Conservation (phyloP, 2,888 invertebrate species). For the Drosophila hawaiiensis region DNA sequence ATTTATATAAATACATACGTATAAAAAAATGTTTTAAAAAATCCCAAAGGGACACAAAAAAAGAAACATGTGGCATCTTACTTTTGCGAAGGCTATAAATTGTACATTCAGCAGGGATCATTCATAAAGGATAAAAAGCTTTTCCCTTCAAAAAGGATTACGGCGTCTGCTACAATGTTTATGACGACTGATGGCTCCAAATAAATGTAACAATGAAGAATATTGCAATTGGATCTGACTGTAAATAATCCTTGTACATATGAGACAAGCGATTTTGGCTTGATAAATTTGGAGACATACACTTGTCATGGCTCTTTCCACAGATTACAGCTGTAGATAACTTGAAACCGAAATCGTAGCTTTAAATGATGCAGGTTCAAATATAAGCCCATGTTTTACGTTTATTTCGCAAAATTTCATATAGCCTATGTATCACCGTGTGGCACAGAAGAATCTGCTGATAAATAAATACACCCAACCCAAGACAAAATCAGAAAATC, state of each 20-base stretch:
- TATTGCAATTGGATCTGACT: background rate
- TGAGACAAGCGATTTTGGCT: background rate
- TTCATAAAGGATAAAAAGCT: background rate
- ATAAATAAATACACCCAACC: background rate
- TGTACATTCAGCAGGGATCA: background rate
- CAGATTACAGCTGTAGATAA: background rate
- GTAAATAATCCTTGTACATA: background rate
- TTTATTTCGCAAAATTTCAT: background rate
- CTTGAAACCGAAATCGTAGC: background rate
- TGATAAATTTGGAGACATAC: background rate
- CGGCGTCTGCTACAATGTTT: background rate
- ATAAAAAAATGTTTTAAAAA: conserved; percentile 70
- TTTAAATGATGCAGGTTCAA: background rate
- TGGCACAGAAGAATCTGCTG: background rate
- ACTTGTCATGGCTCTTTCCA: background rate
- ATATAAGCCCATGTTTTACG: background rate
- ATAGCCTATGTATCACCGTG: background rate
- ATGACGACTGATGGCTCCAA: background rate
- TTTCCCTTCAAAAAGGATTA: background rate
- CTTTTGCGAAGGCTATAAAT: background rate
- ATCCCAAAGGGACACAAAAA: conserved; percentile 82
- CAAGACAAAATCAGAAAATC: background rate
- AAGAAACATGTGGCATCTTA: conserved; percentile 21
- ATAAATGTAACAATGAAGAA: background rate
- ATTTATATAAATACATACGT: conserved; percentile 69